Evolutionary conservation across 2,113 vertebrate genomes (phyloP), one percentile per base, ranked within the genome.

Genomic region (Cavia porcellus): DNA sequence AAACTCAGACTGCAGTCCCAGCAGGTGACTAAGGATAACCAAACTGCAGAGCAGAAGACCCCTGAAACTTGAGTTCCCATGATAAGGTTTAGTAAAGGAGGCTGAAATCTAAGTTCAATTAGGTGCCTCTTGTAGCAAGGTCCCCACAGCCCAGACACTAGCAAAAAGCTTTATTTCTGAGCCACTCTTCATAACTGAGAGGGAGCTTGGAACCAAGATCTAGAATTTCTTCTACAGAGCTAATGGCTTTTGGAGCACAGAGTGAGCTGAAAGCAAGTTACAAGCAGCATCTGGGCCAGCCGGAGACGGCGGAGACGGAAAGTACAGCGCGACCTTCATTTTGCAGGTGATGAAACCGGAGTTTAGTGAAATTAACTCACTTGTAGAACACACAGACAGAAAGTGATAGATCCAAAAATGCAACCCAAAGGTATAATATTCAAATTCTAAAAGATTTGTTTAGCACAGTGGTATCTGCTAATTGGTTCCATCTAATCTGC

Each of bases 351-450:
- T 59, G 35, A 92, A 93, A 74, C 17, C 77, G 68, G 81, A 25
- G 1, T 4, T 89, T 83, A 74, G 82, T 87, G 42, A 93, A 92
- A 93, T 90, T 52, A 84, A 90, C 28, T 79, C 38, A 38, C 57
- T 79, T 61, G 20, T 22, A 1, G 66, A 55, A 5, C 50, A 83
- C 68, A 79, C 1, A 85, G 8, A 57, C 61, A 87, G 61, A 42
- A 92, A 94, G 42, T 55, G 64, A 80, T 0, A 10, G 24, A 6
- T 38, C 7, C 90, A 75, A 96, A 95, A 47, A 82, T 38, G 20
- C 32, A 75, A 79, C 17, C 14, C 25, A 88, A 64, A 79, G 57
- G 52, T 52, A 19, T 61, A 74, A 96, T 57, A 75, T 70, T 86
- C 74, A 82, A 93, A 89, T 70, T 38, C 45, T 57, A 50, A 35